These are phyloP conservation scores for Gonocerus acuteangulatus DNA, from an alignment of 2,888 invertebrate genomes.

Conservation along the genomic window DNA sequence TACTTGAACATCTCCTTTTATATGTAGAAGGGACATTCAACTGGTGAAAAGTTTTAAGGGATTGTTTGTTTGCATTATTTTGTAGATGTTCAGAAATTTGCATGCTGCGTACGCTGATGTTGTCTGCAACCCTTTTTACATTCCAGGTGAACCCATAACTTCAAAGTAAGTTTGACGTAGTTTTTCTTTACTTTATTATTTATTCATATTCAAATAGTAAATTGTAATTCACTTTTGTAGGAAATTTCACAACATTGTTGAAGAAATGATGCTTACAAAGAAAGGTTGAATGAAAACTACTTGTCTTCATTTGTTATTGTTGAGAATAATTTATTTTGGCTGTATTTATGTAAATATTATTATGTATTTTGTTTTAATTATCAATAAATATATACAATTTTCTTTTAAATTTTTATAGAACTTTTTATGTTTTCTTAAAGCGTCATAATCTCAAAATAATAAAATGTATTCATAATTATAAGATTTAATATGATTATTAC, in stretches of 20 bases:
- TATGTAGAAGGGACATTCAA: no score
- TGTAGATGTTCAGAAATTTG: constrained; percentile 75
- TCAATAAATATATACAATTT: neutral
- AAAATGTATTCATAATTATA: no score
- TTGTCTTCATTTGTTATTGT: neutral
- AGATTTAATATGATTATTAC: no score
- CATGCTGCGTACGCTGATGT: constrained; percentile 90
- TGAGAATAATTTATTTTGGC: neutral
- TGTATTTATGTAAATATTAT: neutral
- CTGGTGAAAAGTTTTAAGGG: no score
- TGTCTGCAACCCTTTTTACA: constrained; percentile 93
- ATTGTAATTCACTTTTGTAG: constrained; percentile 36
- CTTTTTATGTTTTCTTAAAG: no score
- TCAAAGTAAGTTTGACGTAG: constrained; percentile 62
- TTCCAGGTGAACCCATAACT: constrained; percentile 79
- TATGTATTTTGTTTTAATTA: neutral
- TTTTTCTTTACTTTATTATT: neutral
- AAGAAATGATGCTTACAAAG: constrained; percentile 38
- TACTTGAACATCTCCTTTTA: no score
- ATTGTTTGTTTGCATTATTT: no score
- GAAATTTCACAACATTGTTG: constrained; percentile 40
- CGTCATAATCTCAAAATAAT: no score
- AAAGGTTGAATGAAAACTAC: neutral
- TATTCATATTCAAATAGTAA: neutral
- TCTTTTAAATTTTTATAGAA: no score